Evolutionary conservation across 2,113 vertebrate genomes (phyloP), one percentile per base, ranked within the genome.

Genomic region (Callopanchax toddi): DNA sequence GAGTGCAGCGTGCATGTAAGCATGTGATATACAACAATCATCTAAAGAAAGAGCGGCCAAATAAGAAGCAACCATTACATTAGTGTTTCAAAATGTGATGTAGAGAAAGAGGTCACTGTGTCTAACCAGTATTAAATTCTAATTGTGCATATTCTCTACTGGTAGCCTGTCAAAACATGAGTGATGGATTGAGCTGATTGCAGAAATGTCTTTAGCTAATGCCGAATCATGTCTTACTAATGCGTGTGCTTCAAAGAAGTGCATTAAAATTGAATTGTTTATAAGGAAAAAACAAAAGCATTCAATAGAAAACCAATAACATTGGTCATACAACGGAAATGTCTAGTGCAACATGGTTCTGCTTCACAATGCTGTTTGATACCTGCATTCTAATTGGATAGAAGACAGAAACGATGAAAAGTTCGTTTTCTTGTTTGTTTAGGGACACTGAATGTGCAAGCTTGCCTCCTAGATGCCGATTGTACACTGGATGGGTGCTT

Each of bases 61-160:
- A 87, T 79, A 80, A 86, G 69, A 70, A 79, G 74, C 82, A 77
- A 77, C 76, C 84, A 89, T 87, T 91, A 88, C 84, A 89, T 91
- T 91, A 90, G 79, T 72, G 79, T 73, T 82, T 65, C 58, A 55
- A 23, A 66, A 80, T 63, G 76, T 70, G 54, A 79, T 72, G 46
- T 61, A 80, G 64, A 78, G 67, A 61, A 64, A 78, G 71, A 81
- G 81, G 79, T 87, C 87, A 84, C 74, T 76, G 73, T 69, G 69
- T 84, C 53, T 59, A 65, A 73, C 84, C 79, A 83, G 53, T 83
- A 84, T 85, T 87, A 57, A 65, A 85, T 80, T 82, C 75, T 87
- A 88, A 91, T 89, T 87, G 78, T 75, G 80, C 74, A 81, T 79
- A 84, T 90, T 84, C 81, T 82, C 71, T 66, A 78, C 73, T 78